Evolutionary conservation across 2,797 vertebrate species (phyloP), one percentile per base, ranked within the genome.

Genomic region (Avahi laniger): DNA sequence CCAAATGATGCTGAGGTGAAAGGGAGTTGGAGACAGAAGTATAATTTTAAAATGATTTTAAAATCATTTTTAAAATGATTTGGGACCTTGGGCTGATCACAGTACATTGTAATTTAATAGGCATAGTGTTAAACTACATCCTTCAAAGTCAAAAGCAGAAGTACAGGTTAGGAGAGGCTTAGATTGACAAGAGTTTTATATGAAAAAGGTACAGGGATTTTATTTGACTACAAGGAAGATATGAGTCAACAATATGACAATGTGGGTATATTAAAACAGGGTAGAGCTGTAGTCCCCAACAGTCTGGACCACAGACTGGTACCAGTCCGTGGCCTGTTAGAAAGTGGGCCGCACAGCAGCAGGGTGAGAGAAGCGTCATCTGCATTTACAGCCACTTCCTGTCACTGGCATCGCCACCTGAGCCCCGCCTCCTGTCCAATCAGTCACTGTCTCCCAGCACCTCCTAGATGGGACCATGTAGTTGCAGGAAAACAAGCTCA

Each of bases 161-260:
- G 11, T 65, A 67, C 14, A n/a, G 28, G 18, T 81, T 73, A 69
- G 33, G 26, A 65, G 93, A 70, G 12, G 54, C 57, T 91, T 92
- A 84, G 67, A 35, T 52, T 94, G 61, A 88, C 59, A 87, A 92
- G 48, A 24, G 4, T 85, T 75, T 93, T 72, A 30, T 33, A 48
- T 41, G 75, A 97, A 48, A 79, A 89, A 78, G 43, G 22, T 61
- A n/a, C 20, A 86, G 4, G 85, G 67, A 52, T 92, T 94, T 95
- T 94, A 95, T 85, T 86, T 86, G 50, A 75, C 33, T 79, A 2
- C 4, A 46, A 57, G 69, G 95, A 91, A 94, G 28, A 35, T 20
- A 30, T 73, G 84, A 82, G 67, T 76, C 76, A 92, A 35, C 22
- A 24, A 28, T 38, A 43, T 22, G 30, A 83, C 54, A 57, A 57